A percentile compares a stretch with the other conserved stretches of the same genome.
These are phyloP conservation scores for Plagodis dolabraria DNA, from an alignment of 2,888 invertebrate genomes.

Conservation along the genomic window DNA sequence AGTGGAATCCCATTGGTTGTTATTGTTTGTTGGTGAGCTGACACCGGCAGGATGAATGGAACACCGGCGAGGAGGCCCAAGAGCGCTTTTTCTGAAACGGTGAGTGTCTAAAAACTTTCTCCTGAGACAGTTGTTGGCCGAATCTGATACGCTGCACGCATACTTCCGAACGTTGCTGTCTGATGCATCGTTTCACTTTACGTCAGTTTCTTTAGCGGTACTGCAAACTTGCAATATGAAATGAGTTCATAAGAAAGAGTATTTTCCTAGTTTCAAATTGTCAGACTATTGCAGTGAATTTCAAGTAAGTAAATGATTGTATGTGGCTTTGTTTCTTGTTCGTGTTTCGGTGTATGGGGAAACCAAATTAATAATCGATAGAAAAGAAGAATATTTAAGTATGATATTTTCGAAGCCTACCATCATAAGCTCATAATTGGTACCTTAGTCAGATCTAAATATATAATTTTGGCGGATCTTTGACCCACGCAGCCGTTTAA, in stretches of 20 bases:
- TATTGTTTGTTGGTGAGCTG: slow-evolving; percentile 62
- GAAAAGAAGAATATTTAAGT: too few species aligned
- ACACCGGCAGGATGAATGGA: slow-evolving; percentile 75
- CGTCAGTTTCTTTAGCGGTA: slow-evolving; percentile 1
- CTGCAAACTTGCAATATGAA: slow-evolving; percentile 6
- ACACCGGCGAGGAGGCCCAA: slow-evolving; percentile 78
- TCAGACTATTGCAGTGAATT: too few species aligned
- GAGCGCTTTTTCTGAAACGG: slow-evolving; percentile 79
- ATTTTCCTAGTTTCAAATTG: too few species aligned
- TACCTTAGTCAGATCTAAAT: too few species aligned
- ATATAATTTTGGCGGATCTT: not conserved
- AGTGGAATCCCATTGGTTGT: slow-evolving; percentile 65
- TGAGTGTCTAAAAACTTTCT: slow-evolving; percentile 51
- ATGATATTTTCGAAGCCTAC: too few species aligned
- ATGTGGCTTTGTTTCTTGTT: too few species aligned
- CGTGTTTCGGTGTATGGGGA: too few species aligned
- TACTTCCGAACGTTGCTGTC: slow-evolving; percentile 15
- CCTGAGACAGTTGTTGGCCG: slow-evolving; percentile 33
- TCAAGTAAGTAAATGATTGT: too few species aligned
- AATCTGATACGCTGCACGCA: slow-evolving; percentile 34
- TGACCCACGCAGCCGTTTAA: slow-evolving; percentile 1
- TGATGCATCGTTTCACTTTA: slow-evolving; percentile 15
- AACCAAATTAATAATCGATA: too few species aligned
- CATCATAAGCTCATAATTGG: too few species aligned
- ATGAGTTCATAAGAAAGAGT: too few species aligned